phyloP scores from a whole-genome alignment of 2,113 vertebrate genomes.

The Eidolon helvum region DNA sequence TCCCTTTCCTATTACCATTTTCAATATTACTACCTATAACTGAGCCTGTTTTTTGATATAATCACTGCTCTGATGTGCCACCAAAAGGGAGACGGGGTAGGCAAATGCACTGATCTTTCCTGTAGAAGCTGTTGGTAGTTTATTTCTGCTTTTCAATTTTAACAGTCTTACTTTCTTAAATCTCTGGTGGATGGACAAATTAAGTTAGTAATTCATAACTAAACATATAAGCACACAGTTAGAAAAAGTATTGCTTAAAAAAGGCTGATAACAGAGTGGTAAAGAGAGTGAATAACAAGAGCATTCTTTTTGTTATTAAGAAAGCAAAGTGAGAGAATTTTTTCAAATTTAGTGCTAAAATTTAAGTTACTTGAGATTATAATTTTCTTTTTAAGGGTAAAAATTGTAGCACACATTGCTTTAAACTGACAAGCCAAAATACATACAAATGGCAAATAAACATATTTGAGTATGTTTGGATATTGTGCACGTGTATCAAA shows the following conservation, averaged over 20 bases:
- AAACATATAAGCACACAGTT: neutral
- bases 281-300: neutral
- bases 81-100: neutral
- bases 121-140: neutral
- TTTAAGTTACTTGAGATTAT: neutral
- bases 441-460: neutral
- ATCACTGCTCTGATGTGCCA: neutral
- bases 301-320: neutral
- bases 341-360: neutral
- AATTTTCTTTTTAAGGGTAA: neutral
- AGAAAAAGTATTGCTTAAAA: neutral
- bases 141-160: neutral
- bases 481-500: neutral
- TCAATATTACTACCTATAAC: neutral
- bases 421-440: neutral
- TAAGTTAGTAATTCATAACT: neutral
- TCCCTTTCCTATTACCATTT: neutral
- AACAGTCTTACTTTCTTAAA: neutral
- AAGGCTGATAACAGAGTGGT: neutral
- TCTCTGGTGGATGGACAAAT: neutral
- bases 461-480: neutral
- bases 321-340: neutral
- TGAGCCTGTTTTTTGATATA: neutral
- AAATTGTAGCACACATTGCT: neutral
- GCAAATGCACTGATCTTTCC: neutral